Evolutionary conservation across 2,113 vertebrate genomes (phyloP).

Genomic region (Rynchops niger): DNA sequence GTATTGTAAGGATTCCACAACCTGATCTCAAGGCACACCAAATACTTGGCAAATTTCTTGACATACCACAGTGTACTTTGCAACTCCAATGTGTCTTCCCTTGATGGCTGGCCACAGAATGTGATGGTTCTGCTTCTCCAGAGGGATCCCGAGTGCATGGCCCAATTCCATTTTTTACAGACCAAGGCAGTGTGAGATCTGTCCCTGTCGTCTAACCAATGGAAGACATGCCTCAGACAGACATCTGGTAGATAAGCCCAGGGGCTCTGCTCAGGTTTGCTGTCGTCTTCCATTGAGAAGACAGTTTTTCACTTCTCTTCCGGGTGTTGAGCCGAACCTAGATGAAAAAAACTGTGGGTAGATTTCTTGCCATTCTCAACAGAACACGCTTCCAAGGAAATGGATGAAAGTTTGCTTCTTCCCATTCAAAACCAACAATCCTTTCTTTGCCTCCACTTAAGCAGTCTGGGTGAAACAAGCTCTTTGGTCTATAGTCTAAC

Average conservation of each 20-base stretch:
- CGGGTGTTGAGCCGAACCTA: background rate
- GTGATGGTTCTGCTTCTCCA: slow-evolving; percentile 75
- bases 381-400: background rate
- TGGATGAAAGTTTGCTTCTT: background rate
- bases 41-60: slow-evolving; percentile 73
- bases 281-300: slow-evolving; percentile 45
- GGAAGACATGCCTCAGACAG: slow-evolving; percentile 71
- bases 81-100: slow-evolving; percentile 6
- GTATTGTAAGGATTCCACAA: slow-evolving; percentile 65
- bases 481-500: background rate
- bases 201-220: slow-evolving; percentile 71
- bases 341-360: background rate
- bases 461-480: background rate
- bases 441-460: background rate
- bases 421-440: background rate
- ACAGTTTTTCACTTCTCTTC: background rate
- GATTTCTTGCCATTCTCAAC: background rate
- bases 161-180: slow-evolving; percentile 73
- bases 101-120: slow-evolving; percentile 64
- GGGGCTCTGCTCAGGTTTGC: slow-evolving; percentile 21
- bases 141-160: slow-evolving; percentile 71
- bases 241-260: slow-evolving; percentile 73
- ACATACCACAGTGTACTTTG: slow-evolving; percentile 69
- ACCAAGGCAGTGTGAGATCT: slow-evolving; percentile 72
- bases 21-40: slow-evolving; percentile 74